A percentile compares a stretch with the other conserved stretches of the same genome.
Conservation (phyloP, 2,113 vertebrate genomes). For the Synodontis membranacea region DNA sequence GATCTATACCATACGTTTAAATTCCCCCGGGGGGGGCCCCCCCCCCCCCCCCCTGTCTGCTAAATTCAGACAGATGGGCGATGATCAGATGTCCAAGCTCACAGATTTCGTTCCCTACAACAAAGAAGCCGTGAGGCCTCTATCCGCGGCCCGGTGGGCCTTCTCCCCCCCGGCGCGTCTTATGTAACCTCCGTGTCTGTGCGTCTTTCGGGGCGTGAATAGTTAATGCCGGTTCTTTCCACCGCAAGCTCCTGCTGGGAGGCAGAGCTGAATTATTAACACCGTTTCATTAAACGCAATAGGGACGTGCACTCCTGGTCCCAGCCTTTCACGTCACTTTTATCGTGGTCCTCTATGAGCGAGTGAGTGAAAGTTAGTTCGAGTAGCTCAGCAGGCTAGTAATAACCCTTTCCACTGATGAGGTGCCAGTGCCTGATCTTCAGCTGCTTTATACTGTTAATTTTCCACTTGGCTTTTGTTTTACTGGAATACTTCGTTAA, state of each 20-base stretch:
- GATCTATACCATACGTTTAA: background rate
- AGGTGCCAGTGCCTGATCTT: background rate
- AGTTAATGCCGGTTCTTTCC: slow-evolving; percentile 60
- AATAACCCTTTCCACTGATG: background rate
- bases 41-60: too few species aligned
- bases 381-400: slow-evolving; percentile 5
- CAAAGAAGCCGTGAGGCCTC: slow-evolving; percentile 43
- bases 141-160: slow-evolving; percentile 29
- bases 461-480: background rate
- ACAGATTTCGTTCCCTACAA: slow-evolving; percentile 48
- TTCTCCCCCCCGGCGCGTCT: slow-evolving; percentile 31
- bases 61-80: slow-evolving; percentile 51
- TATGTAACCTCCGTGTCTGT: slow-evolving; percentile 51
- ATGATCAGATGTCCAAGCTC: slow-evolving; percentile 50
- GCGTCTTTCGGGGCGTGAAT: slow-evolving; percentile 59
- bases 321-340: background rate
- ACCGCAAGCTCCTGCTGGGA: slow-evolving; percentile 50
- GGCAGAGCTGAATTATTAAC: slow-evolving; percentile 70
- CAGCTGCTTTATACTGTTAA: background rate
- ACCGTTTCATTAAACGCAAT: slow-evolving; percentile 63
- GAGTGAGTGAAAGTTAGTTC: slow-evolving; percentile 55
- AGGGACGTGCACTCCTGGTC: slow-evolving; percentile 48
- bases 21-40: background rate
- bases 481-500: background rate
- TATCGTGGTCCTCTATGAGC: slow-evolving; percentile 32